Conservation (phyloP, 2,888 invertebrate genomes). For the Apodemia hepburni region DNA sequence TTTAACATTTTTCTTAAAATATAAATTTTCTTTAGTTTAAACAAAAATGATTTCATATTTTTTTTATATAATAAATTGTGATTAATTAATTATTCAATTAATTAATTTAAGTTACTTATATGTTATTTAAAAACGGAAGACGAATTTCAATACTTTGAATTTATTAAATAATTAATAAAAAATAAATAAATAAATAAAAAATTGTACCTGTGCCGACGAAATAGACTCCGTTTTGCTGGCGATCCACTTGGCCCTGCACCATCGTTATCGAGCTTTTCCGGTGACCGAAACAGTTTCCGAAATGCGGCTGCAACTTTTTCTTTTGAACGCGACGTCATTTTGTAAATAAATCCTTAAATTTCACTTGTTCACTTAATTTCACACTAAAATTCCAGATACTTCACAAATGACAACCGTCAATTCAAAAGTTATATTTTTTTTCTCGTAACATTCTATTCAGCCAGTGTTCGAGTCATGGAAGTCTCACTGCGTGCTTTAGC, state of each 20-base stretch:
- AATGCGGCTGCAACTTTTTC: constrained; percentile 91
- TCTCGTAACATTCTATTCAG: neutral
- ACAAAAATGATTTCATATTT: too few species aligned
- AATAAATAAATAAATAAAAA: too few species aligned
- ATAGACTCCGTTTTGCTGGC: constrained; percentile 78
- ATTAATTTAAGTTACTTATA: too few species aligned
- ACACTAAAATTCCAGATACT: constrained; percentile 19
- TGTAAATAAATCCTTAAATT: constrained; percentile 42
- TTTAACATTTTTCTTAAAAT: too few species aligned
- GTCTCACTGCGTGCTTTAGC: constrained; percentile 47
- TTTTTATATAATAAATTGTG: too few species aligned
- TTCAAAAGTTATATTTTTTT: constrained; percentile 4
- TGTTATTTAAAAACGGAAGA: too few species aligned
- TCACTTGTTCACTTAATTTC: constrained; percentile 22
- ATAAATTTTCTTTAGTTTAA: too few species aligned
- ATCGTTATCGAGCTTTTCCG: constrained; percentile 85
- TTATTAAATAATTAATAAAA: too few species aligned
- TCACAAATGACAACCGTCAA: constrained; percentile 16
- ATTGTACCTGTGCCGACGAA: constrained; percentile 67
- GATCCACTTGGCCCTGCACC: constrained; percentile 81
- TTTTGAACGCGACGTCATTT: constrained; percentile 89
- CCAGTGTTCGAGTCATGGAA: constrained; percentile 23
- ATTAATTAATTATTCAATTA: too few species aligned
- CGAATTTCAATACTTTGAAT: too few species aligned
- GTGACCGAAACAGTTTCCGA: constrained; percentile 87